Evolutionary conservation across 2,888 invertebrate genomes (phyloP), one percentile per base, ranked within the genome.

Genomic region (Pycnomerus fuliginosus): DNA sequence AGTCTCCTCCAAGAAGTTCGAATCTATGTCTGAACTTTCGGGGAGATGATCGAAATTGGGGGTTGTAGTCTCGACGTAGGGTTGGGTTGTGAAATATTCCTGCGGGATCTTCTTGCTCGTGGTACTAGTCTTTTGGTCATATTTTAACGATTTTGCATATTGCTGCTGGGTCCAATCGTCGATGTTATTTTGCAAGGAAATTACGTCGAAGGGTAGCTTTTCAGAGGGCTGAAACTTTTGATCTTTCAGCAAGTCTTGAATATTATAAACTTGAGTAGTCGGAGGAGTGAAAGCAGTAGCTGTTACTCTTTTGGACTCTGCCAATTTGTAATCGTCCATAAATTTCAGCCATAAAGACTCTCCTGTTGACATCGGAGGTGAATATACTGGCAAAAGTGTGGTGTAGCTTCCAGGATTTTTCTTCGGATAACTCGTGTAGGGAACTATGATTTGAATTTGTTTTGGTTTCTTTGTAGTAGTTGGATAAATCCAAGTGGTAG

Each of bases 131-230:
- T 72, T 10, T 72, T 56, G 50, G 76, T 44, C 73, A 69, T 14
- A 22, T 25, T 48, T 71, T 13, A 42, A 16, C 2, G 30, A 70
- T 41, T 77, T 77, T 0, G 83, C 80, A 66, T 79, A 87, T 57
- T 84, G 84, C 71, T 85, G 84, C 57, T 83, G 84, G 0, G 90
- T 90, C 90, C 90, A 90, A 50, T 85, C 84, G 58, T 90, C 88
- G 41, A 90, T 90, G 55, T 86, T 89, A 55, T 87, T 86, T 64
- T 90, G 90, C 22, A 90, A 72, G 61, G 83, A 81, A 8, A 82
- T 78, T 8, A 88, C 79, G 62, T 90, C 88, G 57, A 87, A 84
- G 0, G 82, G 77, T 16, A 76, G 77, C 51, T 79, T 79, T 29
- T 68, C 60, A 1, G 22, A n/a, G 13, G 43, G 46, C 73, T 14